A percentile compares a stretch with the other conserved stretches of the same genome.
phyloP scores from a whole-genome alignment of 2,888 invertebrate species.

The Prionchulus punctatus region DNA sequence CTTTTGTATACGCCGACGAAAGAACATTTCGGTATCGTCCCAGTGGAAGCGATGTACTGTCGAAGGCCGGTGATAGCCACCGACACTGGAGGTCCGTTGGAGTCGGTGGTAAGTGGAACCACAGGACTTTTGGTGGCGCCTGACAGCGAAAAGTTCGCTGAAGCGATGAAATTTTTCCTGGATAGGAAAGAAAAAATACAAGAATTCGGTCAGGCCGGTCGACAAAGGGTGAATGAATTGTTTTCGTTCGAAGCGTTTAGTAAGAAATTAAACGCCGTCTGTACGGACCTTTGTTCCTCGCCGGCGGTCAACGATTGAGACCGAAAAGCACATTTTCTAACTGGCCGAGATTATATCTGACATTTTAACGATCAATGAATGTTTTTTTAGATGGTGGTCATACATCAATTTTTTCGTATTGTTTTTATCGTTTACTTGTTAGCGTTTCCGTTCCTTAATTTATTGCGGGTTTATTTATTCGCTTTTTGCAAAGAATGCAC shows the following conservation, averaged over 20 bases:
- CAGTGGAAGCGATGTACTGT: slow-evolving; percentile 91
- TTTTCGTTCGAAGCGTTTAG: slow-evolving; percentile 5
- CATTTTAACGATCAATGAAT: too few relatives aligned
- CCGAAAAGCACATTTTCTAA: too few relatives aligned
- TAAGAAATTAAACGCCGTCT: not conserved
- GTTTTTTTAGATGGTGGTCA: too few relatives aligned
- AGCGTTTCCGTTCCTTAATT: too few relatives aligned
- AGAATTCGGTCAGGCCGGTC: slow-evolving; percentile 18
- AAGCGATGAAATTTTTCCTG: slow-evolving; percentile 17
- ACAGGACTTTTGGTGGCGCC: slow-evolving; percentile 37
- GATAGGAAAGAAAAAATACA: slow-evolving; percentile 7
- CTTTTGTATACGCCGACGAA: slow-evolving; percentile 84
- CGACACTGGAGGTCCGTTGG: slow-evolving; percentile 83
- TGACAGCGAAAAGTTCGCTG: slow-evolving; percentile 16
- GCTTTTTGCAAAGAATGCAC: too few relatives aligned
- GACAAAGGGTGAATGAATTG: slow-evolving; percentile 8
- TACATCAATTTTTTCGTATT: too few relatives aligned
- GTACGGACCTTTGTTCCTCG: too few relatives aligned
- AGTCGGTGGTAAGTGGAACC: slow-evolving; percentile 50
- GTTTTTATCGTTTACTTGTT: too few relatives aligned
- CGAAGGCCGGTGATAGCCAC: slow-evolving; percentile 82
- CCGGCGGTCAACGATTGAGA: too few relatives aligned
- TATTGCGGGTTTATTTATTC: too few relatives aligned
- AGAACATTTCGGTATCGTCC: slow-evolving; percentile 98
- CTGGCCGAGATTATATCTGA: too few relatives aligned